phyloP scores from a whole-genome alignment of 1,140 invertebrate genomes.

The Papilio aristodemus region DNA sequence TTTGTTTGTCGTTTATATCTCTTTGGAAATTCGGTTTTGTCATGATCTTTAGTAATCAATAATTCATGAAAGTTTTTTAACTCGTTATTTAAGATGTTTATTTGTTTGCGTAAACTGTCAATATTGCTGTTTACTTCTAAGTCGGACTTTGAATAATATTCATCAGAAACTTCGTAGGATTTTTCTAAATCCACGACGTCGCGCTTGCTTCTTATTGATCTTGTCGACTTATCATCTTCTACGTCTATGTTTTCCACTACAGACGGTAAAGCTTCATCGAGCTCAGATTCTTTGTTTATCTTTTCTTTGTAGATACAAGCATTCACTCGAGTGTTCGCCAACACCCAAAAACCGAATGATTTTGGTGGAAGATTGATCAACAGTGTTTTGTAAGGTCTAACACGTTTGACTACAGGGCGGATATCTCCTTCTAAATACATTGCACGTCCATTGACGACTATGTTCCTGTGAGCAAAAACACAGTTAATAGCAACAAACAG shows the following conservation, averaged over 20 bases:
- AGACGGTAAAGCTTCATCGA: slow-evolving; percentile 38
- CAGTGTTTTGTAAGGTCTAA: slow-evolving; percentile 71
- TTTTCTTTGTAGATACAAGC: slow-evolving; percentile 56
- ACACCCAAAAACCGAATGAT: slow-evolving; percentile 82
- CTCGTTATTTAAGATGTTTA: slow-evolving; percentile 49
- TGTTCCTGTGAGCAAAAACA: slow-evolving; percentile 75
- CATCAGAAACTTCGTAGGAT: slow-evolving; percentile 22
- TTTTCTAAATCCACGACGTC: slow-evolving; percentile 14
- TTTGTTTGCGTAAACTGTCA: slow-evolving; percentile 41
- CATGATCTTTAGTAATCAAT: slow-evolving; percentile 19
- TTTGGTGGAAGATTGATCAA: slow-evolving; percentile 78
- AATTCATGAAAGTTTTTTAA: slow-evolving; percentile 42
- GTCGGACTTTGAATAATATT: slow-evolving; percentile 18
- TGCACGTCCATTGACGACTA: slow-evolving; percentile 77
- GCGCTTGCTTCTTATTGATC: slow-evolving; percentile 36
- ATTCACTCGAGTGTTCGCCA: slow-evolving; percentile 79
- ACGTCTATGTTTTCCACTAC: slow-evolving; percentile 36
- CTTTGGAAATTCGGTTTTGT: slow-evolving; percentile 9
- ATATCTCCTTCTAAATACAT: slow-evolving; percentile 78
- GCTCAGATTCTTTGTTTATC: slow-evolving; percentile 37
- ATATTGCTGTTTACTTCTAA: slow-evolving; percentile 32
- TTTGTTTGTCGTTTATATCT: slow-evolving; percentile 37
- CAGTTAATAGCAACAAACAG: too few species aligned
- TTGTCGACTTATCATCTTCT: slow-evolving; percentile 41
- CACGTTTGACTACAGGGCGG: slow-evolving; percentile 69